Percentiles rank a stretch among this genome's conserved stretches.
Conservation (phyloP, 2,888 invertebrate species). For the Elmis aenea region DNA sequence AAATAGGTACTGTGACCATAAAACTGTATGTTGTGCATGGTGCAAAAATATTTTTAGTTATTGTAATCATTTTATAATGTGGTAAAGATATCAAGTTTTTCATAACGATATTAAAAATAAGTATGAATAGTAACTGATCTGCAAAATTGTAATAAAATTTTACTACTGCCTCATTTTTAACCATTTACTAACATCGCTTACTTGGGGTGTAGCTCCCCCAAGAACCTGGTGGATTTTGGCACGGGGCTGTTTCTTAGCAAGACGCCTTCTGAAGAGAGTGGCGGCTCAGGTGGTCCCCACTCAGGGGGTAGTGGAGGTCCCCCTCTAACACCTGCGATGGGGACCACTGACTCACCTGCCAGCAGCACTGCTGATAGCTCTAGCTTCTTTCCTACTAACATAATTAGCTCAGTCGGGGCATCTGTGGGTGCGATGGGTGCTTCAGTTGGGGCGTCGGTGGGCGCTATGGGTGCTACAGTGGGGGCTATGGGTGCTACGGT, state of each 20-base stretch:
- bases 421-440: conserved; percentile 42
- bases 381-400: conserved; percentile 46
- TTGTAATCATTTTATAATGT: too few relatives aligned
- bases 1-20: too few relatives aligned
- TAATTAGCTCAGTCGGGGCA: conserved; percentile 45
- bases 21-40: too few relatives aligned
- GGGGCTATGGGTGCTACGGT: conserved; percentile 38
- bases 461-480: conserved; percentile 36
- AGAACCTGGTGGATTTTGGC: conserved; percentile 94
- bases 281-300: conserved; percentile 52
- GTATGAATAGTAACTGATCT: too few relatives aligned
- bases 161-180: conserved; percentile 23
- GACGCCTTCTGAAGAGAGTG: conserved; percentile 86
- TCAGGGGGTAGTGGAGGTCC: conserved; percentile 47
- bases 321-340: conserved; percentile 59
- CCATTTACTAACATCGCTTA: conserved; percentile 34
- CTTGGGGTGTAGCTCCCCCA: conserved; percentile 67
- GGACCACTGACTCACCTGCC: conserved; percentile 58
- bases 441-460: conserved; percentile 38
- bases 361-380: conserved; percentile 41
- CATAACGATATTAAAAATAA: too few relatives aligned
- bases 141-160: too few relatives aligned
- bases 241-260: conserved; percentile 89
- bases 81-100: too few relatives aligned
- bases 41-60: too few relatives aligned